These are phyloP conservation scores for Daubentonia madagascariensis DNA, from an alignment of 2,113 vertebrate species.

Conservation along the genomic window DNA sequence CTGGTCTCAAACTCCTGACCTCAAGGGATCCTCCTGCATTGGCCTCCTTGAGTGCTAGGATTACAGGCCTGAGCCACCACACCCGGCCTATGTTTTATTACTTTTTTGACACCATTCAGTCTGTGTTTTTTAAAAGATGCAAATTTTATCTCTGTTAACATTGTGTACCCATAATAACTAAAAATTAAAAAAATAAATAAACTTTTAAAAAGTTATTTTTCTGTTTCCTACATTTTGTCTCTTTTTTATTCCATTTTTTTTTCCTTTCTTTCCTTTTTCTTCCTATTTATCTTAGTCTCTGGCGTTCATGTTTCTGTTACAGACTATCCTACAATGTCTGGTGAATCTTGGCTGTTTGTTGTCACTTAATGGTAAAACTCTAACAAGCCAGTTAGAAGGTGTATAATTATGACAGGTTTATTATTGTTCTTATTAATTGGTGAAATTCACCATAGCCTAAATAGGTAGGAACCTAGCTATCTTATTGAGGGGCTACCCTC, in stretches of 20 bases:
- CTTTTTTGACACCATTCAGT: not conserved
- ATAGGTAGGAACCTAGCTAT: not conserved
- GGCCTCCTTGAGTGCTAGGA: too few relatives aligned
- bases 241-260: not conserved
- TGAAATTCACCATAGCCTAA: not conserved
- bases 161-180: not conserved
- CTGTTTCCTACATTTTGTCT: not conserved
- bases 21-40: too few relatives aligned
- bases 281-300: not conserved
- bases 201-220: slow-evolving; percentile 24
- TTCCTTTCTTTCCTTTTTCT: rapidly evolving
- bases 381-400: not conserved
- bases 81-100: not conserved
- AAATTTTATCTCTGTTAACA: not conserved
- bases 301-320: not conserved
- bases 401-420: not conserved
- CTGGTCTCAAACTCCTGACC: too few relatives aligned
- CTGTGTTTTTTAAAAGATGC: not conserved
- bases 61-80: too few relatives aligned
- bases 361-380: not conserved
- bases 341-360: not conserved
- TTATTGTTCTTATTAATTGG: not conserved
- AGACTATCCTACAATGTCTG: not conserved
- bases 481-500: not conserved
- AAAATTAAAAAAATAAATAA: too few relatives aligned